Conservation (phyloP, 2,797 vertebrate genomes). For the Crenuchus spilurus region DNA sequence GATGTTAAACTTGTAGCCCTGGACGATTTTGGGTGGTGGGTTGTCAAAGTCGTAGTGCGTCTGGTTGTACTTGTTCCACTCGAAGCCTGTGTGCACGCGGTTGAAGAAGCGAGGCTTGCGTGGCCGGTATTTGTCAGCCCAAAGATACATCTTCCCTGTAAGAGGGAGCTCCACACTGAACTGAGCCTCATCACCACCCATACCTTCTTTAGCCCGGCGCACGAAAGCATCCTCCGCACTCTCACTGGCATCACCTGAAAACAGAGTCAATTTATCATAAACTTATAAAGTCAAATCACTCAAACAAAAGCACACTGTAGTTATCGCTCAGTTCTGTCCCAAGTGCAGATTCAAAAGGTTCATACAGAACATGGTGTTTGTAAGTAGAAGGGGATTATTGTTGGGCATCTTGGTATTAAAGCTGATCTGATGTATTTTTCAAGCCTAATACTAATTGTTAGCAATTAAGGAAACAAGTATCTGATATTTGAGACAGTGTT, state of each 20-base stretch:
- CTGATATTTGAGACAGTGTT: too few relatives aligned
- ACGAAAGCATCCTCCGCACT: conserved; percentile 94
- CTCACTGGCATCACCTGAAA: conserved; percentile 87
- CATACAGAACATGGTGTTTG: too few relatives aligned
- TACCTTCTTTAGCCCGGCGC: conserved; percentile 91
- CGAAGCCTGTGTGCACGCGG: conserved; percentile 96
- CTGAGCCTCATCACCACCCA: conserved; percentile 94
- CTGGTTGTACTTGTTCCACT: conserved; percentile 99
- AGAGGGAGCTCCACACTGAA: conserved; percentile 97
- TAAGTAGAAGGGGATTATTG: too few relatives aligned
- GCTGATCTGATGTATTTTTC: too few relatives aligned
- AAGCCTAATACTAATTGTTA: too few relatives aligned
- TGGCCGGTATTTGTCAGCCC: conserved; percentile 98
- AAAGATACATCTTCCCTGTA: conserved; percentile 93
- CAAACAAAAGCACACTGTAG: too few relatives aligned
- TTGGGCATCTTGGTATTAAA: too few relatives aligned
- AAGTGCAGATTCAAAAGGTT: too few relatives aligned
- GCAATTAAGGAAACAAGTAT: too few relatives aligned
- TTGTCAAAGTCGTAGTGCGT: conserved; percentile 98
- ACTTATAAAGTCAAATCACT: too few relatives aligned
- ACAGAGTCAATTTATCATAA: too few relatives aligned
- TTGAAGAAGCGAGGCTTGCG: conserved; percentile 98
- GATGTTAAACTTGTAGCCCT: conserved; percentile 99
- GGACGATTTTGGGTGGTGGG: conserved; percentile 95
- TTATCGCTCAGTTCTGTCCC: too few relatives aligned